Base-by-base conservation (phyloP, 2,113 vertebrate genomes). In the Pseudonaja textilis region DNA sequence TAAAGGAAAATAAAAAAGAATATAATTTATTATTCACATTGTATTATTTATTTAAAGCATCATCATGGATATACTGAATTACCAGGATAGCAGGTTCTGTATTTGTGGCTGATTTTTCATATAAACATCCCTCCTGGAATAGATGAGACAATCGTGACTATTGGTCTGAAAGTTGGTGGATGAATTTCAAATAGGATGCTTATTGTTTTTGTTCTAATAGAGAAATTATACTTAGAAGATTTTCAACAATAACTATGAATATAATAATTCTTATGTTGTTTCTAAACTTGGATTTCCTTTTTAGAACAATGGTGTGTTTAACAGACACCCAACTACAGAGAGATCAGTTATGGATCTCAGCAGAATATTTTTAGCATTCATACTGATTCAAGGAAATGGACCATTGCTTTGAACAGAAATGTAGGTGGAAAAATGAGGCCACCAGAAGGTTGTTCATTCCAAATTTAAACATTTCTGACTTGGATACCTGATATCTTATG, bases 381-480 rank as follows among this genome's bases (percentile, higher is more conserved):
- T n/a, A 89, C 11, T 47, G 89, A 59, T 90, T 5, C 0, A 87
- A 95, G 94, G 89, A 95, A 95, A 90, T 92, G 87, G 4, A 39
- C 91, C 92, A 25, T 12, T 92, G 50, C 7, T 95, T 95, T 89
- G 14, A 91, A 69, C 74, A 81, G 34, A 81, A 87, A 85, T 61
- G 92, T 81, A 97, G 94, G 89, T 93, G 94, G 94, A 96, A 93
- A 85, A 55, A 89, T 87, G 81, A 81, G 74, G 74, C 74, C 34
- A 42, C 34, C 34, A 25, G 23, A 23, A 59, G 29, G 47, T 88
- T 92, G 87, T n/a, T 55, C n/a, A 16, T 42, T 89, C 39, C 39
- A 20, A 59, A 9, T 89, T 56, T 59, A 47, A 92, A 89, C 8
- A 54, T 45, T 42, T 39, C 29, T 89, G 11, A 50, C 9, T 10